phyloP scores from a whole-genome alignment of 2,113 vertebrate species.

The Fregata magnificens region DNA sequence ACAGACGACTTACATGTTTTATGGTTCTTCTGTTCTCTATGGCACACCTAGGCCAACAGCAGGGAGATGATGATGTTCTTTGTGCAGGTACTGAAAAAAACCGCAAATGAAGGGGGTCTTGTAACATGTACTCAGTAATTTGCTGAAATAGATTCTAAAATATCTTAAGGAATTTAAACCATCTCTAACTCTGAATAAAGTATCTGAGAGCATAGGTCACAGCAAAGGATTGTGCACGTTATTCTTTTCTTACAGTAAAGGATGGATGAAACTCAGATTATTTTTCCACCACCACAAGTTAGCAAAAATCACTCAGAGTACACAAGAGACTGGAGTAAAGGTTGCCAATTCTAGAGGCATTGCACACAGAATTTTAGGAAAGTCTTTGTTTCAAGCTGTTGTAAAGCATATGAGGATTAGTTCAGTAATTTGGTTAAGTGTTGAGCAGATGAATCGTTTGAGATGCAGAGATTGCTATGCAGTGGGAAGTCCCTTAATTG shows the following conservation, averaged over 20 bases:
- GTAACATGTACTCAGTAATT: background rate
- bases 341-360: background rate
- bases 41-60: background rate
- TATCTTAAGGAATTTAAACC: background rate
- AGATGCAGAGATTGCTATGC: background rate
- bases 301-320: background rate
- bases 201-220: background rate
- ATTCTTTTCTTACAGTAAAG: background rate
- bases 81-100: background rate
- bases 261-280: background rate
- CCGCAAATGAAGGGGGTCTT: background rate
- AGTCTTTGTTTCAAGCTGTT: background rate
- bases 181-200: background rate
- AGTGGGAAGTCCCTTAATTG: background rate
- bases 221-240: background rate
- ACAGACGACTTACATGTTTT: background rate
- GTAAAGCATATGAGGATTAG: background rate
- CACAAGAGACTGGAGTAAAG: background rate
- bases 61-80: background rate
- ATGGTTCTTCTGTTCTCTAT: background rate
- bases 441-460: background rate
- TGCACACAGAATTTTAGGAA: background rate
- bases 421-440: background rate
- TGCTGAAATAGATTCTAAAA: background rate
- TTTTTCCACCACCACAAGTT: background rate